These are phyloP conservation scores for Hycleus phaleratus DNA, from an alignment of 1,140 invertebrate genomes.

Conservation along the genomic window DNA sequence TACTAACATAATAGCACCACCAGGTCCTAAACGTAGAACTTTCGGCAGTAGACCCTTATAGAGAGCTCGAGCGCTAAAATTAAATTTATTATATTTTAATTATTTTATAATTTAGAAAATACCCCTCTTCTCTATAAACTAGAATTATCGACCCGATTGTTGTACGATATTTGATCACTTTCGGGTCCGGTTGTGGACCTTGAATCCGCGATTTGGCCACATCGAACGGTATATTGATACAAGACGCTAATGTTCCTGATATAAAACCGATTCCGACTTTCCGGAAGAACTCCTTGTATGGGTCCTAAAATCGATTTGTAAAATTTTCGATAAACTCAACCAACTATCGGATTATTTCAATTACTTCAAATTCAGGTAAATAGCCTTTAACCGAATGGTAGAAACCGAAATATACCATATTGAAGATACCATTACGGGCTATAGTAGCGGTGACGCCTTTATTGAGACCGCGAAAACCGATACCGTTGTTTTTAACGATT, in stretches of 20 bases:
- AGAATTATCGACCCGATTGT: constrained; percentile 66
- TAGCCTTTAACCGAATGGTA: constrained; percentile 83
- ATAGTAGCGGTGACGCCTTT: constrained; percentile 86
- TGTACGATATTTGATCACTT: constrained; percentile 66
- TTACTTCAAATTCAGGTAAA: constrained; percentile 60
- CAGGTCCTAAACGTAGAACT: constrained; percentile 81
- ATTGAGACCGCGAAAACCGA: constrained; percentile 72
- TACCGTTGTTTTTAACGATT: constrained; percentile 65
- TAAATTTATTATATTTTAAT: not conserved
- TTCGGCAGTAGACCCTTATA: constrained; percentile 91
- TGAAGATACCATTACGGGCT: constrained; percentile 80
- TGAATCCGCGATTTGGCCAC: constrained; percentile 93
- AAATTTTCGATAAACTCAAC: constrained; percentile 20
- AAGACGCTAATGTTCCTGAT: constrained; percentile 75
- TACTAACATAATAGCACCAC: constrained; percentile 84
- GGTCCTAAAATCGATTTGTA: constrained; percentile 48
- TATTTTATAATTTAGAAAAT: constrained; percentile 31
- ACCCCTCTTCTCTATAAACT: constrained; percentile 85
- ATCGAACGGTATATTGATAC: constrained; percentile 91
- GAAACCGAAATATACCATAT: constrained; percentile 90
- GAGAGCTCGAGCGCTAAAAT: constrained; percentile 68
- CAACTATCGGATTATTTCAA: not conserved
- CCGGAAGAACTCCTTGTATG: constrained; percentile 55
- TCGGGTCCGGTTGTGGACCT: constrained; percentile 71
- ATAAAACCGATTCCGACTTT: constrained; percentile 75